Evolutionary conservation across 1,140 invertebrate genomes (phyloP), one percentile per base, ranked within the genome.

Genomic region (Drosophila equinoxialis): DNA sequence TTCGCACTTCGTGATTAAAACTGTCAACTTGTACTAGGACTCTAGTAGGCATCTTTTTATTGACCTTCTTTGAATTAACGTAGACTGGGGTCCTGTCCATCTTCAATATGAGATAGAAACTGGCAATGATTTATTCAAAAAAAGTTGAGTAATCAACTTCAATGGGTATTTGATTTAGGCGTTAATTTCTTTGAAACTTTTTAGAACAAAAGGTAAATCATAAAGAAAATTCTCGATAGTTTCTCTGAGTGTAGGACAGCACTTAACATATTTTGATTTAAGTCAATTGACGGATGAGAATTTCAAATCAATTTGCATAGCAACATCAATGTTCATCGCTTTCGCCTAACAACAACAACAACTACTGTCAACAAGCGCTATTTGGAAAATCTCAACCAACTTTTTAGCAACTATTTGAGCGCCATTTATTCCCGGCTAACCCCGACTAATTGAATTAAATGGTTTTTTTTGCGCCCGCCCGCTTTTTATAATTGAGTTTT

Each of bases 391-490:
- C 35, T 59, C 57, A 39, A 37, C 35, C 11, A 13, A 59, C 57
- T 59, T 59, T 59, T 59, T 59, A 20, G 33, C 57, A 39, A 37
- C 57, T 59, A 37, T 59, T 37, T 37, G 57, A 26, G 17, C 17
- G 14, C 33, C 57, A 59, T 37, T 59, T 39, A 59, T 59, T 8
- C 57, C 33, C 33, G 33, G 37, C 57, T 59, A 37, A 33, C 57
- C 35, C 57, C 8, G 33, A 37, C 57, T 59, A 59, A 59, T 59
- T 59, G n/a, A 59, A 59, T 59, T 59, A 59, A 59, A 39, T 17
- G 26, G 60, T 77, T 75, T 51, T 51, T 23, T 51, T 20, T 48
- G n/a, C 7, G 8, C 45, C 33, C 66, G 37, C 59, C 20, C 48
- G 51, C 33, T 61, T 66, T 58, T 58, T 41, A n/a, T 51, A 42